A percentile compares a stretch with the other conserved stretches of the same genome.
Conservation (phyloP, 2,797 vertebrate species). For the Macrochelys suwanniensis region DNA sequence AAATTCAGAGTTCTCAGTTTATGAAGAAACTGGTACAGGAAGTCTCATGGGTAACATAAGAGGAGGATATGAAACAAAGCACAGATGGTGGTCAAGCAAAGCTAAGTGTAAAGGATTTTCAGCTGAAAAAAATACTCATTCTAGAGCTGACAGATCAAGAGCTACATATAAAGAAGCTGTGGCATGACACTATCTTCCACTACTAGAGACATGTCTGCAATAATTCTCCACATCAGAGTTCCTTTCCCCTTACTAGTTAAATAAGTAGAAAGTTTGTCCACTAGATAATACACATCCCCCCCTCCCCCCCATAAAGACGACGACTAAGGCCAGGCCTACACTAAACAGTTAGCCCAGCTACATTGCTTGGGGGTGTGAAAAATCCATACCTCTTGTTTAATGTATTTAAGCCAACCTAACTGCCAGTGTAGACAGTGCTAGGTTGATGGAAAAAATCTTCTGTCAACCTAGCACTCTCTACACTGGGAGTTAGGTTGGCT, state of each 20-base stretch:
- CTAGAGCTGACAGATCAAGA: background rate
- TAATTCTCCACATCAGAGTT: background rate
- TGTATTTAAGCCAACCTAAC: background rate
- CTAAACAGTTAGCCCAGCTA: background rate
- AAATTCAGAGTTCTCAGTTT: background rate
- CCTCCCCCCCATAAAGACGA: background rate
- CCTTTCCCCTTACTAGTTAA: background rate
- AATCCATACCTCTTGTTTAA: background rate
- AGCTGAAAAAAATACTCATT: background rate
- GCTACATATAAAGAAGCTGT: background rate
- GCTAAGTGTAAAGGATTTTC: background rate
- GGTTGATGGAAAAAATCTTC: background rate
- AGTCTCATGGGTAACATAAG: background rate
- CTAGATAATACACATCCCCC: background rate
- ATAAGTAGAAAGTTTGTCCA: background rate
- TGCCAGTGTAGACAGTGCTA: background rate
- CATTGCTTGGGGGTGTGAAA: background rate
- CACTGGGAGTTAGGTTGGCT: no score
- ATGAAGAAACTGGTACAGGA: background rate
- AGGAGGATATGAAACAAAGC: background rate
- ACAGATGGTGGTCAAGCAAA: background rate
- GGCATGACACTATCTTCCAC: background rate
- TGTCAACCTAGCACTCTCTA: background rate
- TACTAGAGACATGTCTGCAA: background rate
- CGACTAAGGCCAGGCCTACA: background rate